phyloP scores from a whole-genome alignment of 1,140 invertebrate species.

The Musca vetustissima region DNA sequence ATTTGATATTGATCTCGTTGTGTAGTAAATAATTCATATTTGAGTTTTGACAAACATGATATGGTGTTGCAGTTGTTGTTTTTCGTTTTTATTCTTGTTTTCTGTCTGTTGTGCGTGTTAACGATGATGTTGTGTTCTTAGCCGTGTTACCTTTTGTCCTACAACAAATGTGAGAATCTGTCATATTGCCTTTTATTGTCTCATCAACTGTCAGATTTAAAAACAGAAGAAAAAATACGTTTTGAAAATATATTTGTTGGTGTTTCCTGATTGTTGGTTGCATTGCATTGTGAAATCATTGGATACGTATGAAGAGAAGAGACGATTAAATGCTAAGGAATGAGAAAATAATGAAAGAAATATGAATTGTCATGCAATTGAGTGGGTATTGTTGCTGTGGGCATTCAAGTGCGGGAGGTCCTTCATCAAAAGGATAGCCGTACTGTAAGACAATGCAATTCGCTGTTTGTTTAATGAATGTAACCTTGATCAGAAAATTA shows the following conservation, averaged over 20 bases:
- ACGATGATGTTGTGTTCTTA: not conserved
- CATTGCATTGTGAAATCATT: not conserved
- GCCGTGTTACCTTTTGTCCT: not conserved
- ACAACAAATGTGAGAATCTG: not conserved
- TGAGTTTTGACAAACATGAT: not conserved
- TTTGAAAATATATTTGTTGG: no score
- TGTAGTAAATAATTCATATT: not conserved
- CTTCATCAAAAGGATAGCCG: no score
- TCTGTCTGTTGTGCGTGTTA: no score
- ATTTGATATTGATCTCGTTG: constrained; percentile 3
- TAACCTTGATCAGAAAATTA: no score
- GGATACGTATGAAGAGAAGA: not conserved
- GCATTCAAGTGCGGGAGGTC: constrained; percentile 23
- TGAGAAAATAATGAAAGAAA: not conserved
- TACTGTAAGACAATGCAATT: no score
- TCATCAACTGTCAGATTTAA: constrained; percentile 20
- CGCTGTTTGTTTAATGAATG: no score
- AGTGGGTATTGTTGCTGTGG: not conserved
- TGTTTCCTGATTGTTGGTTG: no score
- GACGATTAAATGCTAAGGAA: not conserved
- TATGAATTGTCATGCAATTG: constrained; percentile 18
- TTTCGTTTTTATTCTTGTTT: no score
- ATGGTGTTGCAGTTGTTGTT: not conserved
- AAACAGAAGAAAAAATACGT: constrained; percentile 1
- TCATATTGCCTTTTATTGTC: constrained; percentile 18